Base-by-base conservation (phyloP, 2,888 invertebrate species). In the Macrosoma leucophasiata region DNA sequence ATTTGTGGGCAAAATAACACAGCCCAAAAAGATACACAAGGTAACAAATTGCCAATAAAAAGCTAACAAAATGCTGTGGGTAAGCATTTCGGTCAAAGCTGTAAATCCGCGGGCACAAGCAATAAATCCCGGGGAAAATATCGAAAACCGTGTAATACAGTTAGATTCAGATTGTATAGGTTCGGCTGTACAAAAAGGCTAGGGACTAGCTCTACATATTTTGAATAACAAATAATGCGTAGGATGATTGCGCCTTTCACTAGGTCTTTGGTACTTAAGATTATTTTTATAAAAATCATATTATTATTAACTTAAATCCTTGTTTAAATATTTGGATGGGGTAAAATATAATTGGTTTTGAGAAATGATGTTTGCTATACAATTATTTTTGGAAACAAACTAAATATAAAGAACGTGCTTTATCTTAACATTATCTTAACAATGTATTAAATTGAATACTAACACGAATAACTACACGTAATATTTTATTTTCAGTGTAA, bases 41-140 rank as follows among this genome's bases (percentile, higher is more conserved):
- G 76, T 74, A 75, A 76, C 77, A 75, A 78, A 79, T 77, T 73
- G 78, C 63, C 77, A 72, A 78, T 81, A 78, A 79, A 81, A 77
- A 75, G 69, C 73, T 76, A 77, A 76, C 77, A 74, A 77, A 77
- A 77, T 71, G 69, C 62, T 69, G 67, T 60, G 72, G 75, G 73
- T 73, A 71, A 75, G 72, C 74, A 71, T 74, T 76, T 68, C 69
- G 78, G 76, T 75, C 75, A 71, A 74, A 73, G 76, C 70, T 77
- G 78, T 79, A 78, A 81, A 79, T 81, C 77, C 74, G 65, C 48
- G 51, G 60, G 53, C 59, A 58, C 41, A 49, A 52, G 62, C 60
- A 58, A 76, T 78, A 79, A 79, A 79, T 79, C 67, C 62, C 50
- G 53, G 55, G 58, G 62, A 72, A 76, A 74, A 76, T 77, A 76